Base-by-base conservation (phyloP, 2,888 invertebrate genomes). In the Pterostichus madidus region DNA sequence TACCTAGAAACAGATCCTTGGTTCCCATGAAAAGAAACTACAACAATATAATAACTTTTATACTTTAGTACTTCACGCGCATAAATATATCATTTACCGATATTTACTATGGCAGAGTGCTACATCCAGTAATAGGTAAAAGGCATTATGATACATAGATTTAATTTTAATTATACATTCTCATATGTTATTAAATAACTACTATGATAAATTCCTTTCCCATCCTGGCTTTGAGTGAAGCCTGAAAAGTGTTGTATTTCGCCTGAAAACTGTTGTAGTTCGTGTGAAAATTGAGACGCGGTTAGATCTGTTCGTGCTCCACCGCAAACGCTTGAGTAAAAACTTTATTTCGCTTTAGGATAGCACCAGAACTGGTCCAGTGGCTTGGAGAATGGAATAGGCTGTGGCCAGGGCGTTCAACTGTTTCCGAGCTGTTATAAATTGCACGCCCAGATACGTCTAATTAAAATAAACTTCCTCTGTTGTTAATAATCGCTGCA, bases 391-490 rank as follows among this genome's bases (percentile, higher is more conserved):
- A 17, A 24, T 15, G 17, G 10, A 6, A 2, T 17, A 6, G 59
- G 59, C n/a, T n/a, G 49, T 11, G 13, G 13, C 49, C 49, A 49
- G 49, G 49, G 49, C 49, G 49, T 59, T 59, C 59, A 17, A 31
- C 59, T 59, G 59, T 59, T 4, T 24, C 13, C 31, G 13, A 7
- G 7, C 31, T 13, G 46, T 17, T 39, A 71, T 71, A 71, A 71
- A 71, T 71, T 39, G 46, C 17, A 46, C 71, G 17, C 44, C 71
- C 64, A 64, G 35, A 64, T 59, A 35, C 35, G 44, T 46, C 71
- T 71, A 71, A 71, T 71, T 71, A 71, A 71, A 71, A 71, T 71
- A 71, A 71, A 71, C 71, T 71, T 71, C 71, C 71, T 46, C 17
- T 44, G 15, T 44, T 71, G 44, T 44, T 44, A 44, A 71, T 71